Conservation (phyloP, 2,888 invertebrate genomes). For the Melanchra persicariae region DNA sequence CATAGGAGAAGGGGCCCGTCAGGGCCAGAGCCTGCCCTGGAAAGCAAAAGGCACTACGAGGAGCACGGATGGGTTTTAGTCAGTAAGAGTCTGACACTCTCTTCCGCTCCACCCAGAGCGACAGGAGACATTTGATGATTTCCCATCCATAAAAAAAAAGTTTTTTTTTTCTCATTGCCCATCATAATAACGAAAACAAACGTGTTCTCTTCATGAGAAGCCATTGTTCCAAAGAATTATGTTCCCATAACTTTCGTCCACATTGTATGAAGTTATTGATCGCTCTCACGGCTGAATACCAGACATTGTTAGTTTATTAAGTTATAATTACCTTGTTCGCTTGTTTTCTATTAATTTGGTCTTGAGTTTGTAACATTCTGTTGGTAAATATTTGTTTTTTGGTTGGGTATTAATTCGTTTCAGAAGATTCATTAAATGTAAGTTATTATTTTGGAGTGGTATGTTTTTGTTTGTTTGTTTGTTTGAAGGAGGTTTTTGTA, state of each 20-base stretch:
- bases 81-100: too few species aligned
- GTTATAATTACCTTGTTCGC: conserved; percentile 25
- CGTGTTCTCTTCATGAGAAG: conserved; percentile 14
- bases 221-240: conserved; percentile 30
- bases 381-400: neutral
- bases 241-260: conserved; percentile 49
- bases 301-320: conserved; percentile 36
- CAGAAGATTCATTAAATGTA: too few species aligned
- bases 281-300: conserved; percentile 33
- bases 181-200: neutral
- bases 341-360: conserved; percentile 16
- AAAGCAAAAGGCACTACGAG: too few species aligned
- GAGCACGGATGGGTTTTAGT: too few species aligned
- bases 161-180: conserved; percentile 1
- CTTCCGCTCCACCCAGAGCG: too few species aligned
- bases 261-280: conserved; percentile 47
- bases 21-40: too few species aligned
- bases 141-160: too few species aligned
- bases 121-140: too few species aligned
- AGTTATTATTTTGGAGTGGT: too few species aligned
- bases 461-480: too few species aligned
- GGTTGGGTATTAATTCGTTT: neutral
- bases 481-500: too few species aligned
- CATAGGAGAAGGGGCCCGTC: too few species aligned
- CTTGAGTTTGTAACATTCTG: conserved; percentile 11